Base-by-base conservation (phyloP, 2,113 vertebrate genomes). In the Megaptera novaeangliae region DNA sequence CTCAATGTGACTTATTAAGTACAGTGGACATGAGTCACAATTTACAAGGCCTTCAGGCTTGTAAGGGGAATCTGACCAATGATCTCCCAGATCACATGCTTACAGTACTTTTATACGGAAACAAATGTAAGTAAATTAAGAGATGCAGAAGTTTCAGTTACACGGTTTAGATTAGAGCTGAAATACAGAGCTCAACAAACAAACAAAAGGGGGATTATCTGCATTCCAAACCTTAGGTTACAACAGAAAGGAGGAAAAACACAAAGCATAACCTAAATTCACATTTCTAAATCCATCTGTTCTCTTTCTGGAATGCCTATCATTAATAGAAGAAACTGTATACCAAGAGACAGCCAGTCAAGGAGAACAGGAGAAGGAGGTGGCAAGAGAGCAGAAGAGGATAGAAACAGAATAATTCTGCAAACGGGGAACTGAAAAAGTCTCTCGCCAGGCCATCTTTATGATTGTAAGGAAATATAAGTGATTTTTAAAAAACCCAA, bases 141-240 rank as follows among this genome's bases (percentile, higher is more conserved):
- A 95, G 31, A 61, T 74, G 29, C n/a, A 64, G 52, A 82, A 39
- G 66, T 88, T 81, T 94, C 71, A 88, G 17, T 92, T 86, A 90
- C 14, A n/a, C 8, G 77, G n/a, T 66, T 88, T 75, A 83, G 90
- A 85, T 59, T 57, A 93, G 69, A 68, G 13, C 10, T 78, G 77
- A 96, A 95, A 91, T 68, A 82, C 6, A 95, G 29, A 88, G 64
- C n/a, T 96, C 59, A 82, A 64, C 52, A 88, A 49, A 64, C 46
- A 27, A 31, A 69, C 23, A 85, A 66, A 77, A 44, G 55, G 27
- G 34, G 66, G 49, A 94, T 92, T 87, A 97, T 25, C 55, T 91
- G 41, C 39, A 93, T 91, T 94, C 74, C 69, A 94, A 94, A 74
- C 71, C 80, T 97, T 74, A 90, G 39, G 11, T 96, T 97, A 90